These are phyloP conservation scores for Azemiops feae DNA, from an alignment of 2,113 vertebrate genomes.

Conservation along the genomic window DNA sequence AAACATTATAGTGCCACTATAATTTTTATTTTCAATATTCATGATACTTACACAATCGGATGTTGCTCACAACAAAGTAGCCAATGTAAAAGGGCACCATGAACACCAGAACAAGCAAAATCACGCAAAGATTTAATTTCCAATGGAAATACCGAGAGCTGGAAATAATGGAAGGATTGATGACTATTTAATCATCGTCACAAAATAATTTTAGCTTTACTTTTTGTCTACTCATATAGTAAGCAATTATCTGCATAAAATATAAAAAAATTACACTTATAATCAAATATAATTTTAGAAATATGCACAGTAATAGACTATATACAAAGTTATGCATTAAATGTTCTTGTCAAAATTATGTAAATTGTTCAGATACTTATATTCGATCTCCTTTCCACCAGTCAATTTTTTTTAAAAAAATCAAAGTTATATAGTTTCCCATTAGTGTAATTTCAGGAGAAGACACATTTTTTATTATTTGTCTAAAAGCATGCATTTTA, in stretches of 20 bases:
- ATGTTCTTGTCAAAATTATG: background rate
- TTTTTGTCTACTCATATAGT: background rate
- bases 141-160: conserved; percentile 99
- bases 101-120: conserved; percentile 93
- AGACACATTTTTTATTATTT: background rate
- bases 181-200: fast-evolving
- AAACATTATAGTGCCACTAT: background rate
- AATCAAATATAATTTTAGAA: background rate
- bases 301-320: background rate
- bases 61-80: conserved; percentile 98
- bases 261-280: background rate
- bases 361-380: background rate
- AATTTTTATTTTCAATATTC: background rate
- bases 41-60: conserved; percentile 87
- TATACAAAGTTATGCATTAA: background rate
- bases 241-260: background rate
- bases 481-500: conserved; percentile 1
- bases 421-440: background rate
- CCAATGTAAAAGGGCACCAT: conserved; percentile 98
- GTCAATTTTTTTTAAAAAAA: background rate
- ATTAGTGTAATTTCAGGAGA: conserved; percentile 18
- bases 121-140: conserved; percentile 96
- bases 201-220: background rate
- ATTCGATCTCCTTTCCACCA: background rate
- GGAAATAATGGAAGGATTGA: conserved; percentile 41